Evolutionary conservation across 2,888 invertebrate species (phyloP).

Genomic region (Macrostomum cliftonense): DNA sequence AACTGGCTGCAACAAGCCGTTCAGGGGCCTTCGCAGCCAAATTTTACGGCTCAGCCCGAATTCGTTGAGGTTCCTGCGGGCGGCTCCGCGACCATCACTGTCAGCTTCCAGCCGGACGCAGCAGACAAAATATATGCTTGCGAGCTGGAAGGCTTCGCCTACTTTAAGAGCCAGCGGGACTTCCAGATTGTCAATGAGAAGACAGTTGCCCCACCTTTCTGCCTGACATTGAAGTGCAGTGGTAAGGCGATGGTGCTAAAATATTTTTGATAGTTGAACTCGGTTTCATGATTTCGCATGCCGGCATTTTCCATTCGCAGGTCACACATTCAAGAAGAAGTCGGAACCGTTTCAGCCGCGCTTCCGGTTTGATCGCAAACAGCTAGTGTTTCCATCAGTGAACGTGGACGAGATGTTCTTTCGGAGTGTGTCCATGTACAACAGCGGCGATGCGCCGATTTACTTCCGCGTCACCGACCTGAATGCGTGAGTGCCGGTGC

Average conservation of each 20-base stretch:
- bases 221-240: slow-evolving; percentile 20
- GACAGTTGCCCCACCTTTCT: slow-evolving; percentile 33
- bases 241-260: background rate
- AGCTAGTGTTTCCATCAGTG: slow-evolving; percentile 28
- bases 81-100: slow-evolving; percentile 29
- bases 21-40: background rate
- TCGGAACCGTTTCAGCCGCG: slow-evolving; percentile 32
- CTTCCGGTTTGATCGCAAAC: slow-evolving; percentile 18
- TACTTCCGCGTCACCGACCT: slow-evolving; percentile 25
- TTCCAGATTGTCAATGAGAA: slow-evolving; percentile 30
- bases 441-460: slow-evolving; percentile 29
- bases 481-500: slow-evolving; percentile 18
- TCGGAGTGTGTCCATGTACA: slow-evolving; percentile 24
- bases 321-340: slow-evolving; percentile 30
- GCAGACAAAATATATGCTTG: slow-evolving; percentile 31
- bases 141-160: slow-evolving; percentile 32
- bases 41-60: slow-evolving; percentile 18
- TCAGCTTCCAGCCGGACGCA: slow-evolving; percentile 30
- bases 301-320: too few relatives aligned
- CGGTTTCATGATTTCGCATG: too few relatives aligned
- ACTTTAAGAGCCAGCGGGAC: slow-evolving; percentile 32
- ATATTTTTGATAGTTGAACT: background rate
- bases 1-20: slow-evolving; percentile 4
- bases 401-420: slow-evolving; percentile 27
- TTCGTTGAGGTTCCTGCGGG: slow-evolving; percentile 28